Conservation (phyloP, 2,113 vertebrate species). For the Aspidoscelis tigris region DNA sequence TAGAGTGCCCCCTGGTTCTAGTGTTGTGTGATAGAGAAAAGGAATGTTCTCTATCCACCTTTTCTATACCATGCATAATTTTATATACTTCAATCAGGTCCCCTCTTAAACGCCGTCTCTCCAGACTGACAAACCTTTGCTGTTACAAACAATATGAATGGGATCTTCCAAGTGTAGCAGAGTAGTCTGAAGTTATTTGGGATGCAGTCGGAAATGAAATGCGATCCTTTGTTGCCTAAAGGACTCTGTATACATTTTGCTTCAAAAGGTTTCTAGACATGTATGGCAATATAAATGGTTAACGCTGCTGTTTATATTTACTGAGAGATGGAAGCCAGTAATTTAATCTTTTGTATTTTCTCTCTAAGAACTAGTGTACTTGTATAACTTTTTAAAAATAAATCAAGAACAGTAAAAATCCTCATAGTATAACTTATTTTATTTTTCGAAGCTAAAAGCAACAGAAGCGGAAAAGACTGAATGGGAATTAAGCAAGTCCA, state of each 20-base stretch:
- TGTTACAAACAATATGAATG: not conserved
- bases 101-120: not conserved
- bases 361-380: fast-evolving
- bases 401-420: conserved; percentile 30
- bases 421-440: not conserved
- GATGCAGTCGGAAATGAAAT: not conserved
- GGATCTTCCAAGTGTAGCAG: not conserved
- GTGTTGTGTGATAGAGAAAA: too few relatives aligned
- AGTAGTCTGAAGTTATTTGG: not conserved
- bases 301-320: not conserved
- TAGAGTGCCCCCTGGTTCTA: too few relatives aligned
- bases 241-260: not conserved
- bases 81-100: too few relatives aligned
- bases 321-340: not conserved
- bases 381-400: conserved; percentile 12
- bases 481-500: conserved; percentile 80
- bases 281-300: not conserved
- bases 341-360: not conserved
- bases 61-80: too few relatives aligned
- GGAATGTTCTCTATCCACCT: too few relatives aligned
- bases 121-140: not conserved
- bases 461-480: conserved; percentile 79
- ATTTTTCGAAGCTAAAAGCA: conserved; percentile 75
- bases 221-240: not conserved
- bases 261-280: not conserved